Percentiles rank a stretch among this genome's conserved stretches.
phyloP scores from a whole-genome alignment of 2,797 vertebrate genomes.

The Amniataba percoides region DNA sequence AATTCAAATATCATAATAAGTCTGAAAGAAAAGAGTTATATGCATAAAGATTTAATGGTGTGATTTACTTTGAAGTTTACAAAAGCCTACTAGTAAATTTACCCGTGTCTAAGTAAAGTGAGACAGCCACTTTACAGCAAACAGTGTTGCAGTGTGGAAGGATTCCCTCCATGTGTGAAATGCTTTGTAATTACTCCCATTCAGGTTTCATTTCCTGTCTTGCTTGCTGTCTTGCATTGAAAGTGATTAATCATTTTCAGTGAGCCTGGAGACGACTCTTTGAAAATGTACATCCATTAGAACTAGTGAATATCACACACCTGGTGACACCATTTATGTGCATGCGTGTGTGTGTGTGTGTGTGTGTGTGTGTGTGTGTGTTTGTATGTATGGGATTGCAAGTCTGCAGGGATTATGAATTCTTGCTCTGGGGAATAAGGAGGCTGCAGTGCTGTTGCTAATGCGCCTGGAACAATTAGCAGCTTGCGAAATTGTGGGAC shows the following conservation, averaged over 20 bases:
- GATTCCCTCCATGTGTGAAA: slow-evolving; percentile 15
- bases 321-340: not conserved
- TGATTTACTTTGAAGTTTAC: not conserved
- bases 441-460: not conserved
- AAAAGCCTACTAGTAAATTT: not conserved
- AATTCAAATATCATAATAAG: not conserved
- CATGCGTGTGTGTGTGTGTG: not conserved
- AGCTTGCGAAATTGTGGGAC: not conserved
- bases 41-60: slow-evolving; percentile 7
- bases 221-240: not conserved
- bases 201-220: not conserved
- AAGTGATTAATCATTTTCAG: not conserved
- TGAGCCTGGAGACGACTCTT: not conserved
- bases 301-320: not conserved
- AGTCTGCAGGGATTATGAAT: not conserved
- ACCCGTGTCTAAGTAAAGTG: slow-evolving; percentile 1
- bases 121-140: slow-evolving; percentile 3
- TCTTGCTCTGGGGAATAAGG: not conserved
- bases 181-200: not conserved
- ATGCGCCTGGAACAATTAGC: not conserved
- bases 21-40: slow-evolving; percentile 4
- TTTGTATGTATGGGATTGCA: not conserved
- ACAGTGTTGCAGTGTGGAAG: not conserved
- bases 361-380: no score
- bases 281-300: not conserved